A percentile compares a stretch with the other conserved stretches of the same genome.
phyloP scores from a whole-genome alignment of 1,140 invertebrate species.

The Diachasmimorpha longicaudata region DNA sequence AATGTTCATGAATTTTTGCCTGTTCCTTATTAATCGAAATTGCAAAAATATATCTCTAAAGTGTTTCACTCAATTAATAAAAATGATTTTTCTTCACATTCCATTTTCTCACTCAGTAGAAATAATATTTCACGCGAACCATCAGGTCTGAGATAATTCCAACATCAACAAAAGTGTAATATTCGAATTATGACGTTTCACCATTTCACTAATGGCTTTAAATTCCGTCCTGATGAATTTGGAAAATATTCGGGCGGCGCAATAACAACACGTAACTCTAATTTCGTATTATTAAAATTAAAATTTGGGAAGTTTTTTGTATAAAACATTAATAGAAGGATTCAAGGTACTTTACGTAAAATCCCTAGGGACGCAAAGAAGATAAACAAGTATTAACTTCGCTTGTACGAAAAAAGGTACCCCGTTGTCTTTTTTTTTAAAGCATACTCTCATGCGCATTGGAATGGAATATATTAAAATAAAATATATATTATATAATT shows the following conservation, averaged over 20 bases:
- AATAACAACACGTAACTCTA: slow-evolving; percentile 36
- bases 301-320: slow-evolving; percentile 11
- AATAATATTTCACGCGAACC: too few species aligned
- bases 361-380: slow-evolving; percentile 39
- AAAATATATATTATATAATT: slow-evolving; percentile 49
- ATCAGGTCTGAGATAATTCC: background rate
- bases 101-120: too few species aligned
- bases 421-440: slow-evolving; percentile 43
- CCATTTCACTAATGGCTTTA: background rate
- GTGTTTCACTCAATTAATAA: too few species aligned
- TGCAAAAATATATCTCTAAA: too few species aligned
- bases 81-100: too few species aligned
- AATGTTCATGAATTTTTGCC: too few species aligned
- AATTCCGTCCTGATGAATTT: background rate
- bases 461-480: slow-evolving; percentile 62
- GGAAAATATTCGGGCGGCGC: slow-evolving; percentile 13
- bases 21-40: too few species aligned
- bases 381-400: slow-evolving; percentile 47
- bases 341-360: slow-evolving; percentile 57
- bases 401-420: slow-evolving; percentile 46
- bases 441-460: slow-evolving; percentile 47
- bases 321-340: slow-evolving; percentile 40
- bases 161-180: background rate
- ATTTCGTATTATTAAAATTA: slow-evolving; percentile 25
- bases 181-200: background rate